Base-by-base conservation (phyloP, 2,888 invertebrate genomes). In the Drosophila atripex region DNA sequence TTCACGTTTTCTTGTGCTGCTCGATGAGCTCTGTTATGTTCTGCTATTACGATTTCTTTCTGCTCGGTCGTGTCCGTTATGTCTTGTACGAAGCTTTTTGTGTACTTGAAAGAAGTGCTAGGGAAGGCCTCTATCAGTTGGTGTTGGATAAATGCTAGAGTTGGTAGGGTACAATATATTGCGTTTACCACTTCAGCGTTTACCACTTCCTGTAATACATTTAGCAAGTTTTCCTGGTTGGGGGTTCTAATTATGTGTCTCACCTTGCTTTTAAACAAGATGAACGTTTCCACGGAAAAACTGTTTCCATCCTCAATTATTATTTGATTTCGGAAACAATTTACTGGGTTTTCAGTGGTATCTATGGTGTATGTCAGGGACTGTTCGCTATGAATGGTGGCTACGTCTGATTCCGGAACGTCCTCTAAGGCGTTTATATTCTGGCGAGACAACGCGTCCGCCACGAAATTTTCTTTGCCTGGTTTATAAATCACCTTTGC, bases 351-450 rank as follows among this genome's bases (percentile, higher is more conserved):
- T n/a, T n/a, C n/a, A n/a, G n/a, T n/a, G n/a, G n/a, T n/a, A n/a
- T n/a, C n/a, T n/a, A n/a, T n/a, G n/a, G n/a, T n/a, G n/a, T n/a
- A n/a, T n/a, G n/a, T n/a, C n/a, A n/a, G 41, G 11, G 74, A 72
- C n/a, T 38, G 38, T 21, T 74, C 65, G 23, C 73, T 76, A 41
- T 73, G 53, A 4, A 60, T 35, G 5, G 71, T 71, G 2, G 56
- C 66, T 1, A 55, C 21, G 9, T 55, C 61, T 0, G 55, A 68
- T 8, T 47, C 43, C 1, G 45, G 8, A 4, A 18, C 0, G 11
- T 53, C 16, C 3, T 54, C 32, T 8, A 72, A 9, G n/a, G n/a
- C n/a, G 5, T 59, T 64, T 1, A 70, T 11, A 0, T 54, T 45
- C 21, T 66, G 63, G 0, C 70, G 32, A 11, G 51, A 65, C 12